Evolutionary conservation across 2,888 invertebrate species (phyloP).

Genomic region (Allolobophora icterica): DNA sequence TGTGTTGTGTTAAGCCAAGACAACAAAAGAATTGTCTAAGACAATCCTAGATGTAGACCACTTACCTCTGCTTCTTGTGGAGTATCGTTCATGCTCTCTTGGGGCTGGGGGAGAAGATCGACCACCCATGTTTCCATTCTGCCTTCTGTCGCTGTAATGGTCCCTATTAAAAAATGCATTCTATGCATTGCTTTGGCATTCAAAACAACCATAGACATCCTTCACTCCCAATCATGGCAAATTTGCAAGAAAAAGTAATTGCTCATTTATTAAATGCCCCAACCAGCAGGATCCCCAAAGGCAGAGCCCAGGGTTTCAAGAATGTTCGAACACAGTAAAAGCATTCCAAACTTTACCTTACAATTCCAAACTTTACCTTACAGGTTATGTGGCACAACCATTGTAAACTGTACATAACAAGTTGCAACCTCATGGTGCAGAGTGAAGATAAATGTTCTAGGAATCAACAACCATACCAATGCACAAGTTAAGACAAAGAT

Average conservation of each 20-base stretch:
- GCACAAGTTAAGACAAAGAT: not conserved
- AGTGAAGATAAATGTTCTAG: not conserved
- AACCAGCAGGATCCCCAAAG: too few relatives aligned
- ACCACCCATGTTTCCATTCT: slow-evolving; percentile 8
- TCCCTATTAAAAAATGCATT: not conserved
- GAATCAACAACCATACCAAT: not conserved
- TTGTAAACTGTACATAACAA: not conserved
- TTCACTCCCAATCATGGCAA: not conserved
- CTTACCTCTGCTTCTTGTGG: not conserved
- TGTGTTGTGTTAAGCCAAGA: too few relatives aligned
- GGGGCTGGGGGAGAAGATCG: not conserved
- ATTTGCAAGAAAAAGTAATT: not conserved
- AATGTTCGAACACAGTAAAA: not conserved
- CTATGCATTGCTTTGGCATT: not conserved
- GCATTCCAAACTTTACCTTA: not conserved
- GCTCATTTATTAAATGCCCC: too few relatives aligned
- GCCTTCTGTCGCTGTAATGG: not conserved
- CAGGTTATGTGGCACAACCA: not conserved
- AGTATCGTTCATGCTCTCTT: not conserved
- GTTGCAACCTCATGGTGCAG: not conserved
- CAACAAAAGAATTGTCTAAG: not conserved
- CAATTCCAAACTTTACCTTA: not conserved
- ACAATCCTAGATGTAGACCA: not conserved
- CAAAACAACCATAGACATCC: not conserved
- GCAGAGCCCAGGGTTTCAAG: too few relatives aligned